Percentiles rank a stretch among this genome's conserved stretches.
These are phyloP conservation scores for Lordiphosa mommai DNA, from an alignment of 1,140 invertebrate genomes.

Conservation along the genomic window DNA sequence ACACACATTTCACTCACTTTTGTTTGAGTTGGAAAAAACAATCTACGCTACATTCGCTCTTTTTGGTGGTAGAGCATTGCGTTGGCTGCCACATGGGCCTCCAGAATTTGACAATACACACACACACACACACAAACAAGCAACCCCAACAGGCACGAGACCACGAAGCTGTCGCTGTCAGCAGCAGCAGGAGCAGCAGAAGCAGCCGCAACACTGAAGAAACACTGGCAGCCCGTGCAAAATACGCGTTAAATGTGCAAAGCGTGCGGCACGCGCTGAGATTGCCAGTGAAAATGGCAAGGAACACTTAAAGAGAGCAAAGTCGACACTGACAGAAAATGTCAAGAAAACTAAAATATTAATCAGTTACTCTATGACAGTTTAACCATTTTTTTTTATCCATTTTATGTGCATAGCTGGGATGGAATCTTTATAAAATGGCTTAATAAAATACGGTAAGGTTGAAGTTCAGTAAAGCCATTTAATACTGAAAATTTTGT, in stretches of 20 bases:
- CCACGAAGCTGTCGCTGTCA: slow-evolving; percentile 9
- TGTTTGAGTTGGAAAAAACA: slow-evolving; percentile 54
- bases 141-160: slow-evolving; percentile 1
- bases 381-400: too few relatives aligned
- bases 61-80: slow-evolving; percentile 14
- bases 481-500: too few relatives aligned
- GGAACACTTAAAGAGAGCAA: background rate
- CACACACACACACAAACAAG: slow-evolving; percentile 17
- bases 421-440: too few relatives aligned
- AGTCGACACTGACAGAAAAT: background rate
- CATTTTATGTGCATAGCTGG: too few relatives aligned
- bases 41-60: slow-evolving; percentile 62
- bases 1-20: slow-evolving; percentile 58
- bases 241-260: slow-evolving; percentile 76
- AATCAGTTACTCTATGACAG: too few relatives aligned
- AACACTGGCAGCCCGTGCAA: slow-evolving; percentile 47
- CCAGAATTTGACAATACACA: slow-evolving; percentile 24
- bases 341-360: too few relatives aligned
- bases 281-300: slow-evolving; percentile 37
- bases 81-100: slow-evolving; percentile 14
- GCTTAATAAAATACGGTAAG: too few relatives aligned
- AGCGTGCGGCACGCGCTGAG: slow-evolving; percentile 71
- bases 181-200: slow-evolving; percentile 17
- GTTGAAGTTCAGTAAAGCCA: too few relatives aligned
- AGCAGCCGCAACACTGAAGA: slow-evolving; percentile 3